A percentile compares a stretch with the other conserved stretches of the same genome.
These are phyloP conservation scores for Chrysopilus asiliformis DNA, from an alignment of 2,888 invertebrate genomes.

Conservation along the genomic window DNA sequence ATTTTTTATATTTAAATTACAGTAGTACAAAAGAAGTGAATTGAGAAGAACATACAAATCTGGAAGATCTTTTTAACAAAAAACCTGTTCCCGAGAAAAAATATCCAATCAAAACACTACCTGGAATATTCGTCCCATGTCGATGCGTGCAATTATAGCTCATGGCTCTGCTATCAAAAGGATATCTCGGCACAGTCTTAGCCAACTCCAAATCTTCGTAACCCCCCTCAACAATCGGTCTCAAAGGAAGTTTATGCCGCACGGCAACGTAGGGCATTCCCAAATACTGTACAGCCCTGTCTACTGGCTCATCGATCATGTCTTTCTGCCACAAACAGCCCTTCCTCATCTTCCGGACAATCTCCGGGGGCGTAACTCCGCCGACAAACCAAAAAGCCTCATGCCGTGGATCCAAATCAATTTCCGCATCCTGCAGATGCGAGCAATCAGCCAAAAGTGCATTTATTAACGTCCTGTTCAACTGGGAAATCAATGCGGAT, in stretches of 20 bases:
- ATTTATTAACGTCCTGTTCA: constrained; percentile 54
- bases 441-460: constrained; percentile 43
- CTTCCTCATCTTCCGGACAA: constrained; percentile 35
- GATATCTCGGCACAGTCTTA: constrained; percentile 40
- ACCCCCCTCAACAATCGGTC: constrained; percentile 45
- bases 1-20: constrained; percentile 2
- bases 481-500: constrained; percentile 44
- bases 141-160: constrained; percentile 44
- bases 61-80: no score
- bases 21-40: no score
- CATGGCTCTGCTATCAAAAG: constrained; percentile 46
- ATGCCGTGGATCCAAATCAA: constrained; percentile 63
- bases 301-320: constrained; percentile 41
- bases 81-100: no score
- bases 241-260: constrained; percentile 53
- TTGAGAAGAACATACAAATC: no score
- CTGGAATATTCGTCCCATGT: constrained; percentile 63
- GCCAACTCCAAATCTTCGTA: constrained; percentile 38
- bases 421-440: constrained; percentile 46
- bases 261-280: constrained; percentile 52
- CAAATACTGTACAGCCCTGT: constrained; percentile 55
- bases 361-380: constrained; percentile 47
- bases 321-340: constrained; percentile 35
- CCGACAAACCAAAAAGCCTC: constrained; percentile 81
- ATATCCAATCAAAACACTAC: constrained; percentile 30